Base-by-base conservation (phyloP, 2,888 invertebrate genomes). In the Patella depressa region DNA sequence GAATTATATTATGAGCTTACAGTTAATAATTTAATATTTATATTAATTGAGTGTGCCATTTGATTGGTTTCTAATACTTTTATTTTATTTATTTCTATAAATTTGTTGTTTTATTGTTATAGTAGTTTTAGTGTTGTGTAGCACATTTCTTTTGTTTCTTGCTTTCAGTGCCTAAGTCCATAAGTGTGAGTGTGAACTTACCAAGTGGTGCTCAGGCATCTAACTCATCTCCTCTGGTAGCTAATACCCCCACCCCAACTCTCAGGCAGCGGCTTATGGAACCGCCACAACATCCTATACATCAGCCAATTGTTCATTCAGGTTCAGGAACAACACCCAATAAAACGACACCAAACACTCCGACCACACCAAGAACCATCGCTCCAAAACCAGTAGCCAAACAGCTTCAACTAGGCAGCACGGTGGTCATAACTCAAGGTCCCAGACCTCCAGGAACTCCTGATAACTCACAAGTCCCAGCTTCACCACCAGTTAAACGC, bases 261-360 rank as follows among this genome's bases (percentile, higher is more conserved):
- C 83, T 89, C 76, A 82, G 87, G 71, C 87, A 88, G 81, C 85
- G 88, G 76, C 85, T 89, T 73, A 85, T 87, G 84, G 86, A 85
- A 81, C 86, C 88, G 72, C 86, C 86, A 53, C 79, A 84, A 79
- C 79, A 83, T 72, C 82, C 85, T 74, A 77, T 81, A 81, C 83
- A 81, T 72, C 82, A 78, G 57, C 80, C 77, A 78, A 74, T 82
- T 84, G 71, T 81, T 80, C 80, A 80, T 74, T 74, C 83, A 83
- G 83, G 83, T 83, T 59, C 78, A 74, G 54, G 82, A 54, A 59
- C 78, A 29, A 78, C 81, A 76, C 77, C 80, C 75, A 77, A 81
- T 24, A 79, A 79, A 72, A 79, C 81, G 29, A 54, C 75, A 53
- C 7, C 77, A 15, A 24, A 34, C 73, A 71, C 75, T 29, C 74